Conservation (phyloP, 1,140 invertebrate species). For the Nomia melanderi region DNA sequence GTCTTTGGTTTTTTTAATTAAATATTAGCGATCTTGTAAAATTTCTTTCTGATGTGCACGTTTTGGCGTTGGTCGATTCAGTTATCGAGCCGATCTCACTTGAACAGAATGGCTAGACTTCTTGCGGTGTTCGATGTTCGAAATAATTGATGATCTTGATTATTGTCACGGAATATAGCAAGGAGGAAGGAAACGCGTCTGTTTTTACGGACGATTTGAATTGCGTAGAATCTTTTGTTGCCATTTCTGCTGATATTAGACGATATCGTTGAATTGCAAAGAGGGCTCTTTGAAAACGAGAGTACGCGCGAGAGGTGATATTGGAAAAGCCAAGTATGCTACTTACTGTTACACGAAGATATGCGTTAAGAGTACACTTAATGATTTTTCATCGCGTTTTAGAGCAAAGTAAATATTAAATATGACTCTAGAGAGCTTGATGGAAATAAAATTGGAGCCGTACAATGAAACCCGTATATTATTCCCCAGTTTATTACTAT, state of each 20-base stretch:
- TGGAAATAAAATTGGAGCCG: slow-evolving; percentile 52
- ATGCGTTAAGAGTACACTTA: slow-evolving; percentile 17
- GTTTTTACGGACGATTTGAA: not conserved
- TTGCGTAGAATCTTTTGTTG: slow-evolving; percentile 9
- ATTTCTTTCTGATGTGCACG: not conserved
- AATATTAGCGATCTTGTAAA: not conserved
- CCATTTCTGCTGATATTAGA: not conserved
- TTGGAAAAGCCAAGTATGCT: slow-evolving; percentile 7
- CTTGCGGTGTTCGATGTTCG: not conserved
- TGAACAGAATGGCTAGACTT: not conserved
- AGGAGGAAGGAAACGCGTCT: not conserved
- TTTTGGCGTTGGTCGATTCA: not conserved
- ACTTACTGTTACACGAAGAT: slow-evolving; percentile 10
- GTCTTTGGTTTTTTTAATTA: not conserved
- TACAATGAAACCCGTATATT: slow-evolving; percentile 46
- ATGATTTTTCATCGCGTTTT: slow-evolving; percentile 14
- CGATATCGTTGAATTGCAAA: not conserved
- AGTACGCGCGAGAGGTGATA: not conserved
- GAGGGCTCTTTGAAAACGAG: not conserved
- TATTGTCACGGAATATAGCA: not conserved
- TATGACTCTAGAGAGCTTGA: slow-evolving; percentile 26
- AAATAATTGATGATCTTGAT: not conserved
- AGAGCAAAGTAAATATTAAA: slow-evolving; percentile 19
- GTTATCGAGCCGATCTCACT: not conserved
- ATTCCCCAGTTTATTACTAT: slow-evolving; percentile 48